Percentiles rank a stretch among this genome's conserved stretches.
Conservation (phyloP, 2,888 invertebrate genomes). For the Synergus laeviventris region DNA sequence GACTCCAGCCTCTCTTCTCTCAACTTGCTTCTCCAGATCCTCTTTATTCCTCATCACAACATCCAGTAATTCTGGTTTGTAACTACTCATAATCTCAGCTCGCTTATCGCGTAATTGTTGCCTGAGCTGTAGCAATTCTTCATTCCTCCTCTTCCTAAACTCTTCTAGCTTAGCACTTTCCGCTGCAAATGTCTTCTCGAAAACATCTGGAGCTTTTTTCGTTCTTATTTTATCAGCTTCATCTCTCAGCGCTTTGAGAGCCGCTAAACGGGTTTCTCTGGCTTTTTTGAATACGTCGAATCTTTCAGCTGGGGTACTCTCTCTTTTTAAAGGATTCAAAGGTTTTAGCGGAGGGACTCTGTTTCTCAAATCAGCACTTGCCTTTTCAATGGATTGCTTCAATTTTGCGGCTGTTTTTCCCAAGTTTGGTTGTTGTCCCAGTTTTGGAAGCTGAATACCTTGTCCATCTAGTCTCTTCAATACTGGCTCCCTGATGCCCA, state of each 20-base stretch:
- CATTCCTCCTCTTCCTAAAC: constrained; percentile 49
- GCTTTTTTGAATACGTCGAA: constrained; percentile 42
- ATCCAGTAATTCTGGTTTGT: constrained; percentile 55
- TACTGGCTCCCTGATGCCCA: not conserved
- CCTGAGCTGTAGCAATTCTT: constrained; percentile 56
- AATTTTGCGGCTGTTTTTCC: not conserved
- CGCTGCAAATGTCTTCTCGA: constrained; percentile 16
- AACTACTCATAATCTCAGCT: constrained; percentile 54
- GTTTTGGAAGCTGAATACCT: not conserved
- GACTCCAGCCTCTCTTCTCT: not conserved
- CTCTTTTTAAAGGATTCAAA: not conserved
- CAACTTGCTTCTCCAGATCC: not conserved
- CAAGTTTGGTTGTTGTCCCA: not conserved
- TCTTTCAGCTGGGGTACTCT: not conserved
- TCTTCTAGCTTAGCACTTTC: constrained; percentile 48
- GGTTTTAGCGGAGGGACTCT: not conserved
- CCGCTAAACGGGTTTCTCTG: constrained; percentile 44
- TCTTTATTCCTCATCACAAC: constrained; percentile 44
- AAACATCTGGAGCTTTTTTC: not conserved
- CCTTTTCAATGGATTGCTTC: not conserved
- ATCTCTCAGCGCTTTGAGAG: constrained; percentile 50
- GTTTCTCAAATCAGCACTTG: not conserved
- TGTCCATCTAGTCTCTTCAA: not conserved
- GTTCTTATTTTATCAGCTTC: constrained; percentile 51
- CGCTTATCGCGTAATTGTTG: constrained; percentile 55